Evolutionary conservation across 2,113 vertebrate species (phyloP), one percentile per base, ranked within the genome.

Genomic region (Rhegmatorhina hoffmannsi): DNA sequence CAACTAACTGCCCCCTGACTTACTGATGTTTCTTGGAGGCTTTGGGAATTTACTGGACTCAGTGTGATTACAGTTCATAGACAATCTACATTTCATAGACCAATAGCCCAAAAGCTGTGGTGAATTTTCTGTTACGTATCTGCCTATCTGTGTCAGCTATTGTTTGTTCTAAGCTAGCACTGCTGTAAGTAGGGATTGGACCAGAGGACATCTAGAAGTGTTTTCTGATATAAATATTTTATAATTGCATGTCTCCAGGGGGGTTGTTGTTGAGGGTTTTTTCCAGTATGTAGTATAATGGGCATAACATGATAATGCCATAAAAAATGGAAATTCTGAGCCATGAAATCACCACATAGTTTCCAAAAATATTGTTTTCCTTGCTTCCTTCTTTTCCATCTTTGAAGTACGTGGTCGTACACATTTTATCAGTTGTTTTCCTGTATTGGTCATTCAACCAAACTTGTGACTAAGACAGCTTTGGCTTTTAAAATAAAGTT

Each of bases 301-400:
- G 72, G 62, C 55, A 77, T 74, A 91, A 85, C 50, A 85, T 67
- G 95, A 84, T 28, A 44, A 91, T 87, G 80, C 36, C 66, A 59
- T 91, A 78, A 95, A 94, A 97, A 94, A 58, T 68, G 84, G 88
- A 94, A 91, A 94, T 94, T 79, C 87, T 58, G 94, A 91, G 89
- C 82, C 94, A 87, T 92, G 49, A 84, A 28, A 70, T 63, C 56
- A 44, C 17, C 79, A 77, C 70, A 78, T 60, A 84, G 68, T 92
- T 84, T 93, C 38, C 66, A 62, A 77, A 90, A 60, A 16, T 11
- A 0, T 7, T 14, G 66, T 78, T 46, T 78, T 58, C 21, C 60
- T 43, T 91, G 11, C 19, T 74, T 75, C 15, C 23, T 89, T 69
- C 33, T 67, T 85, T 64, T 88, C 52, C 55, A 50, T 94, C 81